Conservation (phyloP, 2,113 vertebrate genomes). For the Mobula birostris region DNA sequence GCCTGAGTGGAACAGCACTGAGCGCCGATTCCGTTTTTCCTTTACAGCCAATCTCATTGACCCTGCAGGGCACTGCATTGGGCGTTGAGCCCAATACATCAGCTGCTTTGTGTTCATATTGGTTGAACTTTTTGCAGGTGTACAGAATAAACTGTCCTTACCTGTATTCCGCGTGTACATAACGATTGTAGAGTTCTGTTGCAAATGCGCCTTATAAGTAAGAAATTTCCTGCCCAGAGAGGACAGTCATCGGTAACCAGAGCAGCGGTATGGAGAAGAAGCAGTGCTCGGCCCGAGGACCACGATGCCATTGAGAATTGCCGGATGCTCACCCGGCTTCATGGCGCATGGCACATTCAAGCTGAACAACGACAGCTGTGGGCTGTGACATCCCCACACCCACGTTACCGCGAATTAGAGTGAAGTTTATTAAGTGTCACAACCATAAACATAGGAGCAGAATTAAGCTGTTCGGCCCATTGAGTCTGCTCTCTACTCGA, state of each 20-base stretch:
- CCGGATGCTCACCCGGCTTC: too few relatives aligned
- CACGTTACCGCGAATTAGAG: background rate
- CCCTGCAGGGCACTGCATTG: too few relatives aligned
- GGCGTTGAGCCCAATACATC: too few relatives aligned
- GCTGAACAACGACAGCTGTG: background rate
- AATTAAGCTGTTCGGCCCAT: too few relatives aligned
- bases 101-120: too few relatives aligned
- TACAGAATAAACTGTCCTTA: background rate
- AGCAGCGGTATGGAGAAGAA: background rate
- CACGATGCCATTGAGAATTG: background rate
- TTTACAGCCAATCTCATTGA: too few relatives aligned
- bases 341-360: background rate
- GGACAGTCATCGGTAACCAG: too few relatives aligned
- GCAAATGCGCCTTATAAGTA: background rate
- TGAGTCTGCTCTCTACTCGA: too few relatives aligned
- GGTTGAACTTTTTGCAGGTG: background rate
- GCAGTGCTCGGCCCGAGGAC: background rate
- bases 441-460: background rate
- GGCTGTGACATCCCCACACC: background rate
- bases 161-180: background rate
- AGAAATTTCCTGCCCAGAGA: too few relatives aligned
- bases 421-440: background rate
- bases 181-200: too few relatives aligned
- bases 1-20: too few relatives aligned
- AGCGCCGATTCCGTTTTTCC: too few relatives aligned